These are phyloP conservation scores for Benthosema pterotum DNA, from an alignment of 2,797 vertebrate genomes.

Conservation along the genomic window DNA sequence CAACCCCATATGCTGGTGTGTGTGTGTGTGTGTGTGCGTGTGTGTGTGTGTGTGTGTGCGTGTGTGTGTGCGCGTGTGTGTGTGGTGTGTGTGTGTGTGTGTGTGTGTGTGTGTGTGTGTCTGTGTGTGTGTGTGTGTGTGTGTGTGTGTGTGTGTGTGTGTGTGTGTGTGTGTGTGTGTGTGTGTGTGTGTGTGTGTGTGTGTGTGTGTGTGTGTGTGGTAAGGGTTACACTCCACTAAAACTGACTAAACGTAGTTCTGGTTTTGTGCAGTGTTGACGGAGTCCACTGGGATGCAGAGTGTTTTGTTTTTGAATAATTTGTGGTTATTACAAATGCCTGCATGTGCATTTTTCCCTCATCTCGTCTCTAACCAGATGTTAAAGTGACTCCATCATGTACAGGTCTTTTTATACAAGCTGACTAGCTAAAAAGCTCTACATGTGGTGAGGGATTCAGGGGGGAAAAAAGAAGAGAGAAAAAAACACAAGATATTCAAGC, in stretches of 20 bases:
- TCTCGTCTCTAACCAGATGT: background rate
- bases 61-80: slow-evolving; percentile 6
- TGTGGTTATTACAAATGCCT: background rate
- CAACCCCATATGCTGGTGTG: background rate
- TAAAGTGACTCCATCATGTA: slow-evolving; percentile 9
- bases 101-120: slow-evolving; percentile 12
- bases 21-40: slow-evolving; percentile 13
- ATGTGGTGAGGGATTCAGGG: slow-evolving; percentile 17
- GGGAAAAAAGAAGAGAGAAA: slow-evolving; percentile 9
- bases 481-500: slow-evolving; percentile 9
- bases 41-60: slow-evolving; percentile 5
- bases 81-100: slow-evolving; percentile 20
- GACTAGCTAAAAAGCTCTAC: background rate
- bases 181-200: background rate
- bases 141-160: slow-evolving; percentile 1
- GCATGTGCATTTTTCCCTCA: background rate
- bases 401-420: background rate
- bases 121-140: slow-evolving; percentile 6
- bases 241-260: background rate
- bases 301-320: slow-evolving; percentile 14
- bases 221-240: slow-evolving; percentile 25
- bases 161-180: slow-evolving; percentile 22
- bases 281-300: background rate
- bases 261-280: background rate
- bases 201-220: background rate